A percentile compares a stretch with the other conserved stretches of the same genome.
These are phyloP conservation scores for Papilio helenus DNA, from an alignment of 1,140 invertebrate genomes.

Conservation along the genomic window DNA sequence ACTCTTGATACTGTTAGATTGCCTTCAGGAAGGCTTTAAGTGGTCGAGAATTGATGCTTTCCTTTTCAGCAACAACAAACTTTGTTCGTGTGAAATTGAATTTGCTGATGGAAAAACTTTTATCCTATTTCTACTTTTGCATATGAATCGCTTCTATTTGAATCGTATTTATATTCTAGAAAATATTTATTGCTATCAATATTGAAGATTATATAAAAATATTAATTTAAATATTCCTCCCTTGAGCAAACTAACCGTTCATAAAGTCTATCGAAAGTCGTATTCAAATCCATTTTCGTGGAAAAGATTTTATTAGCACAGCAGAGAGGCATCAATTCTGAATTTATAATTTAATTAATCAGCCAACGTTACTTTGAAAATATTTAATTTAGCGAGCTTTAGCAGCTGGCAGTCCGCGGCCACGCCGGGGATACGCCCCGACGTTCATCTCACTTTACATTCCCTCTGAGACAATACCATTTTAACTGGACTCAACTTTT, in stretches of 20 bases:
- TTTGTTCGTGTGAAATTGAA: slow-evolving; percentile 38
- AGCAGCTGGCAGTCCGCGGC: slow-evolving; percentile 49
- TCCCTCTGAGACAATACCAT: slow-evolving; percentile 36
- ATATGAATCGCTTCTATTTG: slow-evolving; percentile 29
- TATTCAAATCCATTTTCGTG: slow-evolving; percentile 53
- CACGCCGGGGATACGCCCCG: slow-evolving; percentile 48
- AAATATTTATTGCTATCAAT: slow-evolving; percentile 18
- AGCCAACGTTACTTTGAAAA: slow-evolving; percentile 55
- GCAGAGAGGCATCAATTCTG: slow-evolving; percentile 63
- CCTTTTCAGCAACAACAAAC: slow-evolving; percentile 46
- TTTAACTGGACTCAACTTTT: slow-evolving; percentile 31
- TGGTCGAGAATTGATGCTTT: slow-evolving; percentile 71
- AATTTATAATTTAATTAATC: slow-evolving; percentile 73
- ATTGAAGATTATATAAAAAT: background rate
- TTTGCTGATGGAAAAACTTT: slow-evolving; percentile 38
- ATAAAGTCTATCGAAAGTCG: slow-evolving; percentile 50
- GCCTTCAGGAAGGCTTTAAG: slow-evolving; percentile 66
- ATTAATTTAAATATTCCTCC: background rate
- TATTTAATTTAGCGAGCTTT: slow-evolving; percentile 60
- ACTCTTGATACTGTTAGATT: slow-evolving; percentile 75
- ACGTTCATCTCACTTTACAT: slow-evolving; percentile 46
- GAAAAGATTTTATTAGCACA: slow-evolving; percentile 55
- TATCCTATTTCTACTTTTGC: slow-evolving; percentile 33
- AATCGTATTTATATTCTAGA: slow-evolving; percentile 1
- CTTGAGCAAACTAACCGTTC: slow-evolving; percentile 23